phyloP scores from a whole-genome alignment of 1,140 invertebrate species.

The Calephelis nemesis region DNA sequence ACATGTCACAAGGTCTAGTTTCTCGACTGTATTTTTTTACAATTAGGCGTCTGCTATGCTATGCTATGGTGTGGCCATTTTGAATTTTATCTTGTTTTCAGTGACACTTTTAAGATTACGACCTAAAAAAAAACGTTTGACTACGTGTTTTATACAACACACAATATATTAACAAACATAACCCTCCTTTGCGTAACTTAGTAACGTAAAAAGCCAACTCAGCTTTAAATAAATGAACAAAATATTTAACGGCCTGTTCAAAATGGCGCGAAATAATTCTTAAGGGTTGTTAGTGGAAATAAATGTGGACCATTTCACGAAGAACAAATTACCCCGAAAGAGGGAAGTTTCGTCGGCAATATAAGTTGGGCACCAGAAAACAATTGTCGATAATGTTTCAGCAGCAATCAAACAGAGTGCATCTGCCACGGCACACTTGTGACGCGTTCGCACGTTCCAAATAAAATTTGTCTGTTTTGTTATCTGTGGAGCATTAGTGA shows the following conservation, averaged over 20 bases:
- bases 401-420: constrained; percentile 10
- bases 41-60: too few species aligned
- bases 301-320: neutral
- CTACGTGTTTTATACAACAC: too few species aligned
- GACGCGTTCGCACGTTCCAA: neutral
- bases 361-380: constrained; percentile 7
- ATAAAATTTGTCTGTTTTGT: neutral
- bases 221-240: too few species aligned
- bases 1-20: too few species aligned
- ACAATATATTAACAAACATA: too few species aligned
- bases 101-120: too few species aligned
- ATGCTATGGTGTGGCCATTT: too few species aligned
- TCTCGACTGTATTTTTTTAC: too few species aligned
- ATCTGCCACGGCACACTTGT: neutral
- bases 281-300: neutral
- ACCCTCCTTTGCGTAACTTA: too few species aligned
- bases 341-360: constrained; percentile 1
- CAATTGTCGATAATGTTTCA: neutral
- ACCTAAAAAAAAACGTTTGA: too few species aligned
- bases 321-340: neutral
- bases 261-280: neutral
- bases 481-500: neutral
- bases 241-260: neutral
- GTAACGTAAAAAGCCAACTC: too few species aligned
- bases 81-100: too few species aligned